Evolutionary conservation across 2,888 invertebrate genomes (phyloP).

Genomic region (Agelastica alni): DNA sequence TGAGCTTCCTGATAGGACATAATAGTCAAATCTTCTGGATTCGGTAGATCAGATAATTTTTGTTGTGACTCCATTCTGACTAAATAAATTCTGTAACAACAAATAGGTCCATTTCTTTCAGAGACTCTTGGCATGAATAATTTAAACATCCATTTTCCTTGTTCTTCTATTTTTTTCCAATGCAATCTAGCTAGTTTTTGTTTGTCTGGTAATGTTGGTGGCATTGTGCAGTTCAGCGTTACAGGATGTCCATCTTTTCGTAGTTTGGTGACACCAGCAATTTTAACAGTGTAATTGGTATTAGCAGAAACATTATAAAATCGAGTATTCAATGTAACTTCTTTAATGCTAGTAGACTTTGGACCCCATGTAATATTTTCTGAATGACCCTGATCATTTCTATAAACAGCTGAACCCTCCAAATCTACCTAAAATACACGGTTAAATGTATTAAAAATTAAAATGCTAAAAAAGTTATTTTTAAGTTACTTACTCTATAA

Average conservation of each 20-base stretch:
- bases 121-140: conserved; percentile 76
- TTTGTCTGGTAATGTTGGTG: conserved; percentile 71
- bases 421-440: conserved; percentile 53
- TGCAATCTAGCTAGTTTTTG: conserved; percentile 63
- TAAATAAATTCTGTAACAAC: conserved; percentile 82
- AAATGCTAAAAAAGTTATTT: not conserved
- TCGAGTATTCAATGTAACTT: conserved; percentile 57
- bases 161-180: conserved; percentile 67
- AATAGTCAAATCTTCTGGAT: conserved; percentile 71
- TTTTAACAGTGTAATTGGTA: conserved; percentile 79
- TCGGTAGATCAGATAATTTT: conserved; percentile 68
- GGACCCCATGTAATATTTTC: conserved; percentile 64
- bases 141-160: conserved; percentile 74
- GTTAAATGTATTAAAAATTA: not conserved
- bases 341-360: conserved; percentile 63
- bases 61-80: conserved; percentile 69
- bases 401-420: conserved; percentile 62
- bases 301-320: conserved; percentile 78
- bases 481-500: conserved; percentile 64
- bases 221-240: conserved; percentile 68
- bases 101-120: conserved; percentile 85
- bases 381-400: conserved; percentile 59
- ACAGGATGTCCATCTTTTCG: conserved; percentile 73
- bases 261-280: conserved; percentile 78
- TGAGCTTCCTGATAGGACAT: conserved; percentile 77